Percentiles rank a stretch among this genome's conserved stretches.
phyloP scores from a whole-genome alignment of 2,797 vertebrate genomes.

The Acanthurus tractus region DNA sequence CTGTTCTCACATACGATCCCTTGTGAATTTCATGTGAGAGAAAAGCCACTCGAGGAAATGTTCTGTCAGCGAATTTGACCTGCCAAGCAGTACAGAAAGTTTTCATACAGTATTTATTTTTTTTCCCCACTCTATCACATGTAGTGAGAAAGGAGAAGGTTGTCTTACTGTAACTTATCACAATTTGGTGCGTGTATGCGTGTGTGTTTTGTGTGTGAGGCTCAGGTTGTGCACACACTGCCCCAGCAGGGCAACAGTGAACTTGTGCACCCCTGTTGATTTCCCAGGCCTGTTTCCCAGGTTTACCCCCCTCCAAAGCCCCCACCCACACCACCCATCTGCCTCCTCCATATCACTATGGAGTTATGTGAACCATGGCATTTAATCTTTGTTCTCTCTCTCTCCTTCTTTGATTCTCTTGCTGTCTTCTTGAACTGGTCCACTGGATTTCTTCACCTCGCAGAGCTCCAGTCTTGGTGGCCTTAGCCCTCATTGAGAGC shows the following conservation, averaged over 20 bases:
- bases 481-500: slow-evolving; percentile 96
- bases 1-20: slow-evolving; percentile 23
- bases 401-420: slow-evolving; percentile 48
- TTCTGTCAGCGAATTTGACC: slow-evolving; percentile 54
- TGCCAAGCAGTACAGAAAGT: slow-evolving; percentile 20
- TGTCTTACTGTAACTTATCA: slow-evolving; percentile 75
- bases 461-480: slow-evolving; percentile 98
- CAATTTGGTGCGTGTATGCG: slow-evolving; percentile 39
- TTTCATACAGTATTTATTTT: slow-evolving; percentile 46
- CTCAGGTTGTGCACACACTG: slow-evolving; percentile 54
- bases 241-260: slow-evolving; percentile 67
- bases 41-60: slow-evolving; percentile 37
- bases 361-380: slow-evolving; percentile 70
- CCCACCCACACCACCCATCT: not conserved
- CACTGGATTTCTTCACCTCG: slow-evolving; percentile 58
- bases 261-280: slow-evolving; percentile 74
- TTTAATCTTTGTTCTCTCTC: slow-evolving; percentile 69
- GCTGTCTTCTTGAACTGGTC: slow-evolving; percentile 44
- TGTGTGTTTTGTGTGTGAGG: slow-evolving; percentile 37
- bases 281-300: slow-evolving; percentile 83
- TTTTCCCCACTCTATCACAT: slow-evolving; percentile 36
- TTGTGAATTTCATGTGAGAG: slow-evolving; percentile 34
- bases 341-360: slow-evolving; percentile 59
- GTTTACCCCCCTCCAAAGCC: slow-evolving; percentile 41
- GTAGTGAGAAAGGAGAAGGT: slow-evolving; percentile 68